Evolutionary conservation across 2,888 invertebrate species (phyloP), one percentile per base, ranked within the genome.

Genomic region (Caenorhabditis sulstoni): DNA sequence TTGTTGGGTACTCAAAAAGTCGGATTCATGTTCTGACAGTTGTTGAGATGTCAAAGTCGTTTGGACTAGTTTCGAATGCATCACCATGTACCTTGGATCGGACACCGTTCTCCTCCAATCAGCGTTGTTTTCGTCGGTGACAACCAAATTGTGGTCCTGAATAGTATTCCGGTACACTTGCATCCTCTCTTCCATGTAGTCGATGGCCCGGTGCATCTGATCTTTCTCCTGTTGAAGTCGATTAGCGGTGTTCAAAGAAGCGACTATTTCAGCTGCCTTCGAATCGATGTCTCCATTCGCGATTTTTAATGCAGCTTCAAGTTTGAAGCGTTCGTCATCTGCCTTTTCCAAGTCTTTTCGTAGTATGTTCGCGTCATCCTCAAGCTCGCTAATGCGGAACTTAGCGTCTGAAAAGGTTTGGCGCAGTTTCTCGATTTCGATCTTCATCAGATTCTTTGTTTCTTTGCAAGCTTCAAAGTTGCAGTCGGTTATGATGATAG

Each of bases 181-280:
- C 81, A 86, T 83, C 22, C 87, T 64, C 41, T 86, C 86, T 67
- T 89, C 89, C 80, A 89, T 79, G 62, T 88, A 90, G 9, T 81
- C 74, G 8, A 89, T 76, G 0, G 89, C 89, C 20, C 74, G 71
- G 18, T 83, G 80, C 81, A 82, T 81, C 35, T 81, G 81, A 23
- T 85, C 83, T 49, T 79, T 81, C 35, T 83, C 82, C 29, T 70
- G 70, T 79, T 83, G 39, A 8, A 88, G 71, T 65, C 87, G 52
- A 18, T 81, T 78, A 9, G 75, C 65, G 1, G 80, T 70, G 14
- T 68, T 71, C 9, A 80, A 50, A 1, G 82, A 79, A 1, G 86
- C 86, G 2, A 83, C 83, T 41, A 87, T 74, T 67, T 89, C 87
- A 0, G 87, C 86, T 1, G 81, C 76, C 57, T 86, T 86, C 16